Base-by-base conservation (phyloP, 2,113 vertebrate genomes). In the Salvelinus fontinalis region DNA sequence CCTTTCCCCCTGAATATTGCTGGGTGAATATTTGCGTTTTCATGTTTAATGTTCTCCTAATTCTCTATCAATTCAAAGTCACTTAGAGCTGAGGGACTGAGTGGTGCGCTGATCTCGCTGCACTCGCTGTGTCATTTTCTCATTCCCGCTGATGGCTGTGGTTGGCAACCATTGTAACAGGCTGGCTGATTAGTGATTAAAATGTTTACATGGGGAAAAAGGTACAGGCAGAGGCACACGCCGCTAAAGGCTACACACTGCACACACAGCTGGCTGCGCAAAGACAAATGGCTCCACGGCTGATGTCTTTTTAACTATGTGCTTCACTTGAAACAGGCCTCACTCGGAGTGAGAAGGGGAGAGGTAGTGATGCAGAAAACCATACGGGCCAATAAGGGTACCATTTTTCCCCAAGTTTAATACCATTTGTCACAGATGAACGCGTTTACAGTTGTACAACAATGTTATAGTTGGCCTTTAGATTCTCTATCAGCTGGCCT, bases 171-270 rank as follows among this genome's bases (percentile, higher is more conserved):
- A 80, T 82, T 85, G 85, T 87, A 90, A 89, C 77, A 74, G 84
- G 78, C 77, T 69, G 54, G 78, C 80, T 90, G 89, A 92, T 90
- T 91, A 84, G 87, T 91, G 89, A 92, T 90, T 91, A 89, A 90
- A 84, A 90, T 91, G 90, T 91, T 92, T 90, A 90, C 86, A 75
- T 70, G 62, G 79, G 39, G 75, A 88, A 82, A 88, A 77, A 77
- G 83, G 83, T 83, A 75, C 73, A 51, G 83, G 82, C 77, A 78
- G 72, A 16, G 59, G 77, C 76, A 79, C 39, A 44, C 39, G 9
- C 2, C 2, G 76, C 83, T 73, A 71, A 80, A 75, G 77, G 51
- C 75, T 54, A 13, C 16, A 54, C 49, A 54, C 49, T 44, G 16
- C 49, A 54, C 59, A 70, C 1, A 44, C 79, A 76, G 79, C 70